These are phyloP conservation scores for Potamarius usumacintae DNA, from an alignment of 2,113 vertebrate genomes.

Conservation along the genomic window DNA sequence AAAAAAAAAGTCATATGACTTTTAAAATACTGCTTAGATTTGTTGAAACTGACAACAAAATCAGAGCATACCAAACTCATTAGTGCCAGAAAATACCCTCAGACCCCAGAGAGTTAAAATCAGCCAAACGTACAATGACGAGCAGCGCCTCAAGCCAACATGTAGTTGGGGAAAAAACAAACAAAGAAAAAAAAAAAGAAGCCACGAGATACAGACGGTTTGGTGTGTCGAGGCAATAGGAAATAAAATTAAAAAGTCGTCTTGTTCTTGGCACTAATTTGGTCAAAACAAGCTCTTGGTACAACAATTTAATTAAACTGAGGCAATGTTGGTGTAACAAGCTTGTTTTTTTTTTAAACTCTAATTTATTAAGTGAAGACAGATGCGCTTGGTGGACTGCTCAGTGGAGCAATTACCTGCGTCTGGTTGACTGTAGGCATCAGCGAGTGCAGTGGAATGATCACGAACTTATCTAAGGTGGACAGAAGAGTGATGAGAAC, in stretches of 20 bases:
- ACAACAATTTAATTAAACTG: neutral
- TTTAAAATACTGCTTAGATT: no score
- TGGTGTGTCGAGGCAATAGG: neutral
- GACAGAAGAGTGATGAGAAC: neutral
- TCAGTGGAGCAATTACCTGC: conserved; percentile 75
- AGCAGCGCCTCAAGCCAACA: neutral
- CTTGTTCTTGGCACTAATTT: neutral
- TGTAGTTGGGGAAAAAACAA: neutral
- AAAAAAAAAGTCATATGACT: no score
- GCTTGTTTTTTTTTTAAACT: neutral
- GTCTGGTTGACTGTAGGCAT: conserved; percentile 99
- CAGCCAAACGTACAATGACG: neutral
- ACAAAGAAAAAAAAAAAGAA: neutral
- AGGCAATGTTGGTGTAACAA: neutral
- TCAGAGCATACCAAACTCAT: no score
- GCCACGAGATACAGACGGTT: neutral
- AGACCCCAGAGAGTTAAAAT: neutral
- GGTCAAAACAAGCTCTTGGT: neutral
- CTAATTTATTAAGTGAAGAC: neutral
- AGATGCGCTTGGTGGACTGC: neutral
- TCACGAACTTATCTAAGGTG: conserved; percentile 87
- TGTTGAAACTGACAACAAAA: no score
- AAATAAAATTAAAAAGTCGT: neutral
- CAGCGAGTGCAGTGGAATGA: conserved; percentile 95
- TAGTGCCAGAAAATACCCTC: no score